Conservation (phyloP, 1,140 invertebrate species). For the Manduca sexta region DNA sequence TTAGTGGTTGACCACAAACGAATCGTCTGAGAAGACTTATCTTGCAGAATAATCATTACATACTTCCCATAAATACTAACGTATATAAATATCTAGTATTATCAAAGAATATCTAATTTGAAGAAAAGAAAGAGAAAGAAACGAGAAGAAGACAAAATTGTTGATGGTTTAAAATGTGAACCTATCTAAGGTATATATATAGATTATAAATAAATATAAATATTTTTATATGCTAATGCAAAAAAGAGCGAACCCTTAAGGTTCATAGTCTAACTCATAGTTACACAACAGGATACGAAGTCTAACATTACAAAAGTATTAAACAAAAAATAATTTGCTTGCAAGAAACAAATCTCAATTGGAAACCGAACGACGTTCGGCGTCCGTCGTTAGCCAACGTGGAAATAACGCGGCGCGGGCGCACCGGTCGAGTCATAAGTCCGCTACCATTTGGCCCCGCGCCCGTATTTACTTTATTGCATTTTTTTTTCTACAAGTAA, state of each 20-base stretch:
- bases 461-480: constrained; percentile 41
- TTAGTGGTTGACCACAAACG: constrained; percentile 44
- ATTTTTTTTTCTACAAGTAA: constrained; percentile 42
- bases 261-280: too few relatives aligned
- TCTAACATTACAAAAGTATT: constrained; percentile 11
- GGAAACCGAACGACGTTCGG: background rate
- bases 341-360: constrained; percentile 23
- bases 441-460: constrained; percentile 42
- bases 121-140: too few relatives aligned
- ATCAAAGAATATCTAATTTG: too few relatives aligned
- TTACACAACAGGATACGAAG: too few relatives aligned
- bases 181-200: too few relatives aligned
- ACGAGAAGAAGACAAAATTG: too few relatives aligned
- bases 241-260: too few relatives aligned
- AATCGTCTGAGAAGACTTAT: constrained; percentile 27
- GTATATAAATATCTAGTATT: too few relatives aligned
- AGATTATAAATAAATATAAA: too few relatives aligned
- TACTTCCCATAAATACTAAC: constrained; percentile 6
- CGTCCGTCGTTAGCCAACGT: constrained; percentile 29
- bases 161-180: too few relatives aligned
- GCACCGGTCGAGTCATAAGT: too few relatives aligned
- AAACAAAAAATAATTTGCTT: background rate
- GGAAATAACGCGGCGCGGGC: constrained; percentile 35
- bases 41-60: constrained; percentile 26
- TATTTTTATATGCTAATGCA: too few relatives aligned